These are phyloP conservation scores for Andrena trimmerana DNA, from an alignment of 2,888 invertebrate species.

Conservation along the genomic window DNA sequence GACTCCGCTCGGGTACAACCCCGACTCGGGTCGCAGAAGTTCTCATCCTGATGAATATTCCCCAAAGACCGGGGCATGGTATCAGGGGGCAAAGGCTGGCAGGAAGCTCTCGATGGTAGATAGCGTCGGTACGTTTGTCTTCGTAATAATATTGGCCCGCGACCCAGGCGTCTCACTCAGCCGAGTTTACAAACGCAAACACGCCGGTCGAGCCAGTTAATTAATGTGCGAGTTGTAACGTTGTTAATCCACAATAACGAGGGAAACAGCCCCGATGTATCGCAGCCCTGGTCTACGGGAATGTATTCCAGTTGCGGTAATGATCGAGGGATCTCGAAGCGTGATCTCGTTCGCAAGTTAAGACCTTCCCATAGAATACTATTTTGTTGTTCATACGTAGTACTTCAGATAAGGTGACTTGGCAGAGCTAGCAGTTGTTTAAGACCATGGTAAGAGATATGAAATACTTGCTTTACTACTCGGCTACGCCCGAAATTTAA, in stretches of 20 bases:
- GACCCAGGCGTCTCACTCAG: slow-evolving; percentile 62
- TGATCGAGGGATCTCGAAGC: background rate
- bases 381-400: no score
- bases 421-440: no score
- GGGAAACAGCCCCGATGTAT: slow-evolving; percentile 39
- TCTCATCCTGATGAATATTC: slow-evolving; percentile 76
- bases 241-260: slow-evolving; percentile 70
- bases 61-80: slow-evolving; percentile 50
- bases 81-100: slow-evolving; percentile 48
- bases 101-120: slow-evolving; percentile 74
- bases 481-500: no score
- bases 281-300: slow-evolving; percentile 17
- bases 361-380: background rate
- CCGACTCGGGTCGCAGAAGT: slow-evolving; percentile 40
- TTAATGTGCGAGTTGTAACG: slow-evolving; percentile 78
- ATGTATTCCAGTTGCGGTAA: slow-evolving; percentile 12
- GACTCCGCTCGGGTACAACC: slow-evolving; percentile 24
- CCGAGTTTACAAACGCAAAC: slow-evolving; percentile 76
- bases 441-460: no score
- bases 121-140: slow-evolving; percentile 78
- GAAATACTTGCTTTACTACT: no score
- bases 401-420: no score
- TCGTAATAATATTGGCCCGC: slow-evolving; percentile 75
- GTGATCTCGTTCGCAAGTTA: slow-evolving; percentile 8
- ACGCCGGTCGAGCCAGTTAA: slow-evolving; percentile 72